These are phyloP conservation scores for Oncorhynchus nerka DNA, from an alignment of 2,113 vertebrate genomes.

Conservation along the genomic window DNA sequence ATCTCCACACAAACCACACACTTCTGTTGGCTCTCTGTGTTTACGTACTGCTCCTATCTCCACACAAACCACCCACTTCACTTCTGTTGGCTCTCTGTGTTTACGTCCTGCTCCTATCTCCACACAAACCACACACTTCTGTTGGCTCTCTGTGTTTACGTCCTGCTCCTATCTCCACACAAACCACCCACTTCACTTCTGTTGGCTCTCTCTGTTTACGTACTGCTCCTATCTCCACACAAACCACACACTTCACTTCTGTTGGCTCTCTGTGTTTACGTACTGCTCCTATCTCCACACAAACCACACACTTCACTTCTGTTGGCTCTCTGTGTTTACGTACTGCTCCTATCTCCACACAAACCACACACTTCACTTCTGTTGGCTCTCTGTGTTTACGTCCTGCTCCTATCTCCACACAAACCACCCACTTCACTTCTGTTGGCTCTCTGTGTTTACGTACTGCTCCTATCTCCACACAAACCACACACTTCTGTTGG, in stretches of 20 bases:
- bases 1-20: background rate
- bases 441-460: slow-evolving; percentile 41
- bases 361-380: background rate
- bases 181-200: slow-evolving; percentile 1
- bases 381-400: slow-evolving; percentile 41
- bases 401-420: slow-evolving; percentile 45
- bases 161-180: background rate
- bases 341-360: background rate
- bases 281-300: background rate
- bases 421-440: slow-evolving; percentile 12
- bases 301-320: slow-evolving; percentile 2
- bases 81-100: background rate
- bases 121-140: slow-evolving; percentile 1
- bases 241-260: slow-evolving; percentile 3
- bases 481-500: slow-evolving; percentile 9
- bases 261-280: too few relatives aligned
- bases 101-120: too few relatives aligned
- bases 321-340: too few relatives aligned
- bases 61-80: slow-evolving; percentile 5
- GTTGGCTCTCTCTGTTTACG: too few relatives aligned
- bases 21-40: background rate
- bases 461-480: slow-evolving; percentile 45
- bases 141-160: too few relatives aligned
- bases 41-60: too few relatives aligned
- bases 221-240: background rate